These are phyloP conservation scores for Cephalopterus ornatus DNA, from an alignment of 2,113 vertebrate genomes.

Conservation along the genomic window DNA sequence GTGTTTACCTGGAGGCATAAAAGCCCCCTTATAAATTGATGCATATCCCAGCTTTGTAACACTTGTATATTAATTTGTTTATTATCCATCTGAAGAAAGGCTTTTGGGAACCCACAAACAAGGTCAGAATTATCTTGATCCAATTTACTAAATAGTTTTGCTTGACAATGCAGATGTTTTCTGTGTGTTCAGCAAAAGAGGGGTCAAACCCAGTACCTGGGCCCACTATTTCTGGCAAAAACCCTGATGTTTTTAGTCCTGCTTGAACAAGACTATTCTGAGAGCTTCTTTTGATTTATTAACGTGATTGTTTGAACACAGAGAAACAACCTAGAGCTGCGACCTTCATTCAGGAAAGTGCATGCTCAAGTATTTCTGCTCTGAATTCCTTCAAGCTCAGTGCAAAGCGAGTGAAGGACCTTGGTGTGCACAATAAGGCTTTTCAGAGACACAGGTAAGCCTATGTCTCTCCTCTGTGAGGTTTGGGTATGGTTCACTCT, in stretches of 20 bases:
- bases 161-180: not conserved
- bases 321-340: not conserved
- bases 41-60: not conserved
- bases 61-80: not conserved
- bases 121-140: not conserved
- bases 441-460: not conserved
- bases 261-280: not conserved
- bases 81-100: not conserved
- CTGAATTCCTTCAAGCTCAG: not conserved
- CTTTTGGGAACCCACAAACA: not conserved
- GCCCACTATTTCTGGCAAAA: constrained; percentile 23
- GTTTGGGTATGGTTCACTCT: not conserved
- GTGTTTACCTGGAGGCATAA: not conserved
- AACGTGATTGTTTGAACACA: not conserved
- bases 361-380: not conserved
- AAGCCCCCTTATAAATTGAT: not conserved
- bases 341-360: not conserved
- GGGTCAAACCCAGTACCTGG: not conserved
- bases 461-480: not conserved
- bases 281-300: constrained; percentile 21
- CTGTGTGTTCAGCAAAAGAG: not conserved
- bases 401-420: not conserved
- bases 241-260: not conserved
- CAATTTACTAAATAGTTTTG: not conserved
- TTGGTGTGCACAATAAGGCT: not conserved